phyloP scores from a whole-genome alignment of 2,113 vertebrate genomes.

The Petaurus breviceps region DNA sequence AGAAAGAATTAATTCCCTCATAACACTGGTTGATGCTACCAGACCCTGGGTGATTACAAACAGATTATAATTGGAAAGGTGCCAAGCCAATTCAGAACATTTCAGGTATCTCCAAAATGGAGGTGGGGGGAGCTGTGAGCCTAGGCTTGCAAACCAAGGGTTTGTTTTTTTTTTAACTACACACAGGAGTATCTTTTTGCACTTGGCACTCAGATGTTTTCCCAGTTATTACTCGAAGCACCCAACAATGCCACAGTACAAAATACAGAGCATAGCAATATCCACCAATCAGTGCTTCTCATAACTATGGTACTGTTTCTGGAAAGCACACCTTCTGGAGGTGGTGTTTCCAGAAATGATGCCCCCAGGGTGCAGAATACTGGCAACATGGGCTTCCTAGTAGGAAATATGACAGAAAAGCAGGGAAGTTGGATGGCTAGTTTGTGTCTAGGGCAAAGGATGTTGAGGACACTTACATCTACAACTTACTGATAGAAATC shows the following conservation, averaged over 20 bases:
- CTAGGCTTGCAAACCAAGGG: conserved; percentile 66
- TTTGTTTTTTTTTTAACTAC: conserved; percentile 70
- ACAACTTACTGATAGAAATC: conserved; percentile 36
- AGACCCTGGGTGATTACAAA: conserved; percentile 78
- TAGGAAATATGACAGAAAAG: conserved; percentile 41
- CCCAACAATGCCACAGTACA: background rate
- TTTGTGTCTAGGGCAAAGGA: conserved; percentile 35
- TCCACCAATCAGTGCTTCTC: background rate
- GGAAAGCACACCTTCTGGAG: conserved; percentile 31
- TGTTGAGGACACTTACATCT: background rate
- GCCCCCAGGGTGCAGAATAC: background rate
- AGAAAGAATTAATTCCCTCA: conserved; percentile 82
- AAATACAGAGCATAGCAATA: background rate
- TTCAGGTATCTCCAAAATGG: conserved; percentile 75
- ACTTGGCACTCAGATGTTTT: conserved; percentile 51
- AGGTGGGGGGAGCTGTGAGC: conserved; percentile 43
- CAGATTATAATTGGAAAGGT: conserved; percentile 74
- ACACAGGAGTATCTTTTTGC: conserved; percentile 78
- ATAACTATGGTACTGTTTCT: background rate
- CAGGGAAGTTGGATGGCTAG: conserved; percentile 12
- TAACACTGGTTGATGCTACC: conserved; percentile 78
- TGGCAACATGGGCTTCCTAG: conserved; percentile 35
- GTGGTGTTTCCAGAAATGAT: conserved; percentile 35
- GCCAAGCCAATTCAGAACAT: conserved; percentile 73
- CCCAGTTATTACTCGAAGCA: conserved; percentile 49